These are phyloP conservation scores for Drosophila acutilabella DNA, from an alignment of 2,888 invertebrate genomes.

Conservation along the genomic window DNA sequence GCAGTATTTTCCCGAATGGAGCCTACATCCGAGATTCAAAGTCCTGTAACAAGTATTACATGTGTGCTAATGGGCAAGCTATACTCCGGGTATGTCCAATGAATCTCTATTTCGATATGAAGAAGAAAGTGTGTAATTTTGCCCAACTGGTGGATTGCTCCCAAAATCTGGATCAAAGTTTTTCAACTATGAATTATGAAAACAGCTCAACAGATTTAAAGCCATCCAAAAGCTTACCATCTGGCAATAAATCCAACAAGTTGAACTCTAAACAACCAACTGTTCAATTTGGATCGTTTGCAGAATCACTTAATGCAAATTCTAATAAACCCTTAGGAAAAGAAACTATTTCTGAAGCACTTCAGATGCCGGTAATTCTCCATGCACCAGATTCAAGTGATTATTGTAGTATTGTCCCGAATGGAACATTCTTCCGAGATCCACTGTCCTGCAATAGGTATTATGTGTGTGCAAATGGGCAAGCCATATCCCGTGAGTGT, in stretches of 20 bases:
- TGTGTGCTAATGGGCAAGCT: constrained; percentile 13
- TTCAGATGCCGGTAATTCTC: neutral
- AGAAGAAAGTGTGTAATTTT: constrained; percentile 13
- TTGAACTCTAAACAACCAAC: neutral
- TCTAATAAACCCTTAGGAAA: neutral
- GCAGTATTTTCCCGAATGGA: constrained; percentile 12
- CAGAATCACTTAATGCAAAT: neutral
- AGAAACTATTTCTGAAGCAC: neutral
- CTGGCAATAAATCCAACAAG: too few relatives aligned
- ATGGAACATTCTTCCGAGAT: constrained; percentile 6
- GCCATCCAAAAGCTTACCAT: neutral
- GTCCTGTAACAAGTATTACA: constrained; percentile 7
- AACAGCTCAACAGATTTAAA: neutral
- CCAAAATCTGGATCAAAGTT: neutral
- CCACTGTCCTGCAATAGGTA: constrained; percentile 7
- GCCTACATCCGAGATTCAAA: constrained; percentile 3
- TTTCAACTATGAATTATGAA: neutral
- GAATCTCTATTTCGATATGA: constrained; percentile 7
- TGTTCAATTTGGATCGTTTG: neutral
- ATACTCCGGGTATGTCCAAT: constrained; percentile 5
- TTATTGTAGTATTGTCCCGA: constrained; percentile 2
- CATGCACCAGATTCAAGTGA: neutral
- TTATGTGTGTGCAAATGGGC: constrained; percentile 10
- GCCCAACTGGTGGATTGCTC: constrained; percentile 6
- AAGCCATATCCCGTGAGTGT: constrained; percentile 7